Percentiles rank a stretch among this genome's conserved stretches.
Evolutionary conservation across 2,888 invertebrate genomes (phyloP).

Genomic region (Phengaris alcon): DNA sequence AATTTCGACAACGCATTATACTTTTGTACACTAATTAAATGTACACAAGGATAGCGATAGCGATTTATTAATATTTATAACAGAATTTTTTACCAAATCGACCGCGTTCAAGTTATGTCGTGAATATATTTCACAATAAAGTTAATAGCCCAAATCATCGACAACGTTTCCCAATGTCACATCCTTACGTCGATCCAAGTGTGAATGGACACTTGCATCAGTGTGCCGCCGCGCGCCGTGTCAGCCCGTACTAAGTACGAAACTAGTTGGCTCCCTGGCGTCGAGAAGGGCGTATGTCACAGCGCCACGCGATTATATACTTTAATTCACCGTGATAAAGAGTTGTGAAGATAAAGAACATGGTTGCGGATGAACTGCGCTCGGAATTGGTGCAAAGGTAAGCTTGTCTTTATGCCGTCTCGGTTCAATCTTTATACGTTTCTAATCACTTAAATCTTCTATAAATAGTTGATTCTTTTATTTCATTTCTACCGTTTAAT

Average conservation of each 20-base stretch:
- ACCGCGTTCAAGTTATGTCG: not conserved
- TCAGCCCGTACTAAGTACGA: constrained; percentile 75
- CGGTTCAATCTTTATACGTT: constrained; percentile 36
- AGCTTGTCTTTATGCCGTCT: constrained; percentile 39
- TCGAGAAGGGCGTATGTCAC: constrained; percentile 47
- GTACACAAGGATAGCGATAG: not conserved
- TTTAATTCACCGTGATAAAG: not conserved
- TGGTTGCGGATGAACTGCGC: constrained; percentile 43
- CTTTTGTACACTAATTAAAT: not conserved
- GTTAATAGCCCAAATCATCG: constrained; percentile 25
- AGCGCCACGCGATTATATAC: not conserved
- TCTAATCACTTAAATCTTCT: not conserved
- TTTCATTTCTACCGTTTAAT: not conserved
- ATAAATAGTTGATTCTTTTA: constrained; percentile 10
- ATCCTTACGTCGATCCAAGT: constrained; percentile 55
- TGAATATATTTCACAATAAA: constrained; percentile 21
- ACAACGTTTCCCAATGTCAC: constrained; percentile 39
- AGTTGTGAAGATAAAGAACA: constrained; percentile 33
- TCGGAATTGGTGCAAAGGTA: constrained; percentile 47
- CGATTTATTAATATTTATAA: not conserved
- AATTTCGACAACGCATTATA: too few relatives aligned
- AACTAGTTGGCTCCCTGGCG: constrained; percentile 44
- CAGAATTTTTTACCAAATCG: constrained; percentile 2
- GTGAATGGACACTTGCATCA: constrained; percentile 67
- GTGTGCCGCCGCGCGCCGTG: constrained; percentile 61